Evolutionary conservation across 2,888 invertebrate genomes (phyloP).

Genomic region (Pammene fasciana): DNA sequence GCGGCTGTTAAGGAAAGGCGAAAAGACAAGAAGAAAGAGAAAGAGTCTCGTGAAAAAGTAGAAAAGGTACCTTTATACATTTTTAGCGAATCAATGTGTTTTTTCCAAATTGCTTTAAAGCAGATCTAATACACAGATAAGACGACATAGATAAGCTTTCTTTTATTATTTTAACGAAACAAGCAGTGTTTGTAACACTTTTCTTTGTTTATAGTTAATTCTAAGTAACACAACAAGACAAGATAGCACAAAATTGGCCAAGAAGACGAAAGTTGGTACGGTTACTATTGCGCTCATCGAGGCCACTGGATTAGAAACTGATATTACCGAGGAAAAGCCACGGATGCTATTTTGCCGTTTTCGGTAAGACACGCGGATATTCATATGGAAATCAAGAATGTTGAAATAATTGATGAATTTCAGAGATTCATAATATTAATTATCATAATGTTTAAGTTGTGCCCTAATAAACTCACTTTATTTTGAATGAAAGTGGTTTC

Average conservation of each 20-base stretch:
- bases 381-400: background rate
- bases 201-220: slow-evolving; percentile 59
- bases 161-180: background rate
- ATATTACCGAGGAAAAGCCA: slow-evolving; percentile 90
- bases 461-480: too few species aligned
- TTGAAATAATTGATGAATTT: slow-evolving; percentile 23
- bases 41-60: slow-evolving; percentile 55
- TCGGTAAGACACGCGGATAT: slow-evolving; percentile 80
- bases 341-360: slow-evolving; percentile 95
- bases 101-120: too few species aligned
- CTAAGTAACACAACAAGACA: slow-evolving; percentile 68
- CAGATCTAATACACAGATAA: too few species aligned
- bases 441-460: background rate
- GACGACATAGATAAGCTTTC: background rate
- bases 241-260: slow-evolving; percentile 53
- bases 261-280: slow-evolving; percentile 83
- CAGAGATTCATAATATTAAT: background rate
- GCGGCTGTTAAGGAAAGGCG: slow-evolving; percentile 61
- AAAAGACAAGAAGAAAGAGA: slow-evolving; percentile 59
- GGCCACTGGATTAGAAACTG: slow-evolving; percentile 91
- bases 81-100: background rate
- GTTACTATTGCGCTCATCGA: slow-evolving; percentile 97
- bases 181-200: slow-evolving; percentile 18
- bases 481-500: background rate
- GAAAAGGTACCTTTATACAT: slow-evolving; percentile 60